Conservation (phyloP, 1,140 invertebrate species). For the Spodoptera litura region DNA sequence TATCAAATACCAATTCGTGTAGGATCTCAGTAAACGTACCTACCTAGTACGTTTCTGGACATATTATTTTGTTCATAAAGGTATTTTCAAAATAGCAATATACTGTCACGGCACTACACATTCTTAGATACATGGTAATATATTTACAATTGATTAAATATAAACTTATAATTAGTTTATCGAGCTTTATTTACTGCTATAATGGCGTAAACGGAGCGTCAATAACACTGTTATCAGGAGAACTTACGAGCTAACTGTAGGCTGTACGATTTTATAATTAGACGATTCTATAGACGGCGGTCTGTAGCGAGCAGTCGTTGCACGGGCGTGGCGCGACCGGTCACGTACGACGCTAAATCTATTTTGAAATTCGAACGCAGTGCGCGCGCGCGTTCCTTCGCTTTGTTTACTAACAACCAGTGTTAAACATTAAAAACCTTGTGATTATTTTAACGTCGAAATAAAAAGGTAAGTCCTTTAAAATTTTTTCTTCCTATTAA, state of each 20-base stretch:
- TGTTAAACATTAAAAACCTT: background rate
- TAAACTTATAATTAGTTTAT: background rate
- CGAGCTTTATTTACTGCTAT: background rate
- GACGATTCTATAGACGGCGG: constrained; percentile 11
- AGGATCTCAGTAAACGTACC: too few species aligned
- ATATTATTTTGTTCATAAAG: too few species aligned
- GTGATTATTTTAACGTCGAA: constrained; percentile 9
- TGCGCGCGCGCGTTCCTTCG: constrained; percentile 24
- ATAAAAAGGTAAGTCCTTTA: constrained; percentile 12
- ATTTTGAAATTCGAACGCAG: background rate
- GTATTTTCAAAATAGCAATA: too few species aligned
- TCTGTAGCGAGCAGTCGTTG: constrained; percentile 29
- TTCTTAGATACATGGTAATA: too few species aligned
- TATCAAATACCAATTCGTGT: too few species aligned
- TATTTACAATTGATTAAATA: too few species aligned
- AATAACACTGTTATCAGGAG: constrained; percentile 27
- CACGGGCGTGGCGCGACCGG: constrained; percentile 45
- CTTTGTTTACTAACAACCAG: constrained; percentile 54
- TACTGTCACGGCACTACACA: too few species aligned
- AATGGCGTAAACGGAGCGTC: background rate
- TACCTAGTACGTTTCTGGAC: too few species aligned
- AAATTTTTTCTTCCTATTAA: constrained; percentile 7
- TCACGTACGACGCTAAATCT: constrained; percentile 21
- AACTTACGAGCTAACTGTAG: constrained; percentile 6
- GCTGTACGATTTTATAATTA: constrained; percentile 32